phyloP scores from a whole-genome alignment of 2,113 vertebrate genomes.

The Callospermophilus lateralis region DNA sequence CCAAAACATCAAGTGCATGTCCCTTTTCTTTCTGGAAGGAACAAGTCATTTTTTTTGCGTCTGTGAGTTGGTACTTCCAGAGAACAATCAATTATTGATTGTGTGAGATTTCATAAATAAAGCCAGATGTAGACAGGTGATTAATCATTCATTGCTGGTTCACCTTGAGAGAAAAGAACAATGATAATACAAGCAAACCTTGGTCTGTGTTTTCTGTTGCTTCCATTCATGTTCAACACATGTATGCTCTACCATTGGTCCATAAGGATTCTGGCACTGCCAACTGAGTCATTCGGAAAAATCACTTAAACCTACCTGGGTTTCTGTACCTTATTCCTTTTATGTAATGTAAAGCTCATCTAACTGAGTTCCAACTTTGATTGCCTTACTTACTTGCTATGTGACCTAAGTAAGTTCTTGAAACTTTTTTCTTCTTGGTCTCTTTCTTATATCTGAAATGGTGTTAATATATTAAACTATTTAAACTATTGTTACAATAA shows the following conservation, averaged over 20 bases:
- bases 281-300: background rate
- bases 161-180: conserved; percentile 70
- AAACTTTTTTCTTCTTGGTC: background rate
- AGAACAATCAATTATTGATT: conserved; percentile 79
- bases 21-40: conserved; percentile 36
- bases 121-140: conserved; percentile 66
- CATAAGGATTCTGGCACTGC: background rate
- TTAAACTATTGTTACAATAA: background rate
- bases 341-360: background rate
- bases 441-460: background rate
- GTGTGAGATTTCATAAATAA: conserved; percentile 78
- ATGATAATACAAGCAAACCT: conserved; percentile 62
- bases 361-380: background rate
- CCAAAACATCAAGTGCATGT: background rate
- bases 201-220: conserved; percentile 8
- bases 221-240: background rate
- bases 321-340: background rate
- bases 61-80: conserved; percentile 38
- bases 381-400: background rate
- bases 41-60: conserved; percentile 25
- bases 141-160: conserved; percentile 80
- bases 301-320: background rate
- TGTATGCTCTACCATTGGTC: background rate
- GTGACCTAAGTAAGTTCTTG: background rate
- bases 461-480: background rate